These are phyloP conservation scores for Nematolebias whitei DNA, from an alignment of 2,113 vertebrate species.

Conservation along the genomic window DNA sequence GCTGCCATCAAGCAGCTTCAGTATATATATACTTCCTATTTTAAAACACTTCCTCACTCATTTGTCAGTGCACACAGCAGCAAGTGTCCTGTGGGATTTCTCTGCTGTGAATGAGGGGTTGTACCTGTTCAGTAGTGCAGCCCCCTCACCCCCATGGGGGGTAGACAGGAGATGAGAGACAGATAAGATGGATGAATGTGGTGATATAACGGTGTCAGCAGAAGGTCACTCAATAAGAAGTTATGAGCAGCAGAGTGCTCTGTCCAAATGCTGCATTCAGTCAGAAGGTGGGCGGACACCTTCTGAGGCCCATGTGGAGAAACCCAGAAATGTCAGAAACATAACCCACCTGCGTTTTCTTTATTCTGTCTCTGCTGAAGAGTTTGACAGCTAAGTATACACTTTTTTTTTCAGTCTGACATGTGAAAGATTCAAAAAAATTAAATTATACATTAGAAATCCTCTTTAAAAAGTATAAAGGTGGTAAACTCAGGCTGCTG, in stretches of 20 bases:
- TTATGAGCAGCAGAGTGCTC: conserved; percentile 3
- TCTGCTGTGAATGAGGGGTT: conserved; percentile 29
- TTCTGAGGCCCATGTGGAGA: conserved; percentile 1
- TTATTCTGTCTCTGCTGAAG: background rate
- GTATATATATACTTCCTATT: conserved; percentile 47
- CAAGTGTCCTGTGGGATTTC: conserved; percentile 51
- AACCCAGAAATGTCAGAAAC: background rate
- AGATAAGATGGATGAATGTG: conserved; percentile 37
- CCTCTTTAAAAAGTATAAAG: no score
- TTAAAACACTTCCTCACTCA: conserved; percentile 25
- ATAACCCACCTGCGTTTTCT: background rate
- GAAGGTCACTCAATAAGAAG: conserved; percentile 48
- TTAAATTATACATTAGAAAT: no score
- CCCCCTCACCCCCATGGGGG: conserved; percentile 11
- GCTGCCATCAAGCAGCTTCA: conserved; percentile 12
- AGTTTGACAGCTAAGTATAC: background rate
- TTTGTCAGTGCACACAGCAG: conserved; percentile 37
- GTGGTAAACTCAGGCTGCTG: no score
- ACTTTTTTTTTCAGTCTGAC: background rate
- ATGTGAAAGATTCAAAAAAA: background rate
- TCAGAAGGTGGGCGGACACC: conserved; percentile 3
- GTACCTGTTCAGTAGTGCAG: conserved; percentile 27
- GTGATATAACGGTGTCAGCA: conserved; percentile 31
- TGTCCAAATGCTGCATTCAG: conserved; percentile 2
- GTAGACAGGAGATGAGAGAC: conserved; percentile 12